Evolutionary conservation across 2,797 vertebrate genomes (phyloP), one percentile per base, ranked within the genome.

Genomic region (Sebastes diaconus): DNA sequence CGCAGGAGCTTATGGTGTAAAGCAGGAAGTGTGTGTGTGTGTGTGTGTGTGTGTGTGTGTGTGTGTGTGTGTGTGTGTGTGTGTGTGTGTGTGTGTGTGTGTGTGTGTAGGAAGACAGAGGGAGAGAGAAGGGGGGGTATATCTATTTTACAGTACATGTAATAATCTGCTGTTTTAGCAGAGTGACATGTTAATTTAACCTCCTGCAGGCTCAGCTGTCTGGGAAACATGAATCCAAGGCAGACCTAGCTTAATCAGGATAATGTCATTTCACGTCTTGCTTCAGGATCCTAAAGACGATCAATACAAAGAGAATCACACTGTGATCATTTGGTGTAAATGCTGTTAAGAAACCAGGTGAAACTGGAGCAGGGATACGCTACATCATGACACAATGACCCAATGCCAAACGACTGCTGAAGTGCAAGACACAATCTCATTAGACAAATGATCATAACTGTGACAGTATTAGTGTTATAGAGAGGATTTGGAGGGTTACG

Each of bases 111-210:
- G 22, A 54, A 64, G 58, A 68, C 55, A 36, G 24, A 46, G 16
- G 30, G 20, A 30, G 39, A 36, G 29, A 74, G 30, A 58, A 14
- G 36, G 36, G 34, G 29, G 11, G 8, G 64, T 32, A 27, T 68
- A 64, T 73, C 42, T 64, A 27, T 79, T 77, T 63, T 34, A 67
- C 74, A 80, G 61, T 59, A 34, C 27, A 68, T 68, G 70, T 66
- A 78, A 74, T 87, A 89, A 84, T 87, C 66, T 86, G 64, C 60
- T 80, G 59, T 88, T 87, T 81, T 68, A 82, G 77, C 74, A 55
- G 86, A 88, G 66, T 87, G 78, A 90, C 87, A 83, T 80, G 80
- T 91, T 91, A 85, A 90, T 91, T 92, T 79, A 83, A 83, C 82
- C 80, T 80, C 68, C 65, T 82, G 75, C 76, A 68, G 68, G 68